These are phyloP conservation scores for Drosophila trapezifrons DNA, from an alignment of 1,140 invertebrate genomes.

Conservation along the genomic window DNA sequence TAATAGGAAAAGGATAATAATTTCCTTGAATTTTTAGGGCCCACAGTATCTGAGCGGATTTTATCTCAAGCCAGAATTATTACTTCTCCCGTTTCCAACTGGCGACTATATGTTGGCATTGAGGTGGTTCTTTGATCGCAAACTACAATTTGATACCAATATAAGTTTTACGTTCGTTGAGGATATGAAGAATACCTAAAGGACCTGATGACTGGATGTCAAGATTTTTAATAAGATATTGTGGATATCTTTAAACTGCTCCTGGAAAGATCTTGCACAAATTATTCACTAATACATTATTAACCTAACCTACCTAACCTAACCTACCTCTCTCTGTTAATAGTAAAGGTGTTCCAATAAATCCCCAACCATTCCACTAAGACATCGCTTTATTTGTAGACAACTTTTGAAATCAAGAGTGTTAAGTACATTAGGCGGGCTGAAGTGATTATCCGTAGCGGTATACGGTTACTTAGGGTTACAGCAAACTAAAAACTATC, in stretches of 20 bases:
- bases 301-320: no score
- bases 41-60: constrained; percentile 5
- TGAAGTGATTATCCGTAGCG: constrained; percentile 41
- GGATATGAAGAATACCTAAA: neutral
- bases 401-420: constrained; percentile 54
- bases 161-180: constrained; percentile 19
- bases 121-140: constrained; percentile 6
- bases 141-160: constrained; percentile 18
- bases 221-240: neutral
- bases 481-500: constrained; percentile 72
- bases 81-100: constrained; percentile 20
- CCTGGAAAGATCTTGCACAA: neutral
- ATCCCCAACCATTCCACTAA: constrained; percentile 16
- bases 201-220: neutral
- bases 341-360: neutral
- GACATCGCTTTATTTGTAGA: constrained; percentile 64
- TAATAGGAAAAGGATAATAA: no score
- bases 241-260: no score
- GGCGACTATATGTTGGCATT: constrained; percentile 27
- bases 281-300: neutral
- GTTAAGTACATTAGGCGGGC: constrained; percentile 70
- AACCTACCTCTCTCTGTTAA: neutral
- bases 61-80: constrained; percentile 16
- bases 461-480: constrained; percentile 63
- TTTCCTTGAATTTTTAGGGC: neutral